A percentile compares a stretch with the other conserved stretches of the same genome.
Conservation (phyloP, 2,797 vertebrate species). For the Lutra lutra region DNA sequence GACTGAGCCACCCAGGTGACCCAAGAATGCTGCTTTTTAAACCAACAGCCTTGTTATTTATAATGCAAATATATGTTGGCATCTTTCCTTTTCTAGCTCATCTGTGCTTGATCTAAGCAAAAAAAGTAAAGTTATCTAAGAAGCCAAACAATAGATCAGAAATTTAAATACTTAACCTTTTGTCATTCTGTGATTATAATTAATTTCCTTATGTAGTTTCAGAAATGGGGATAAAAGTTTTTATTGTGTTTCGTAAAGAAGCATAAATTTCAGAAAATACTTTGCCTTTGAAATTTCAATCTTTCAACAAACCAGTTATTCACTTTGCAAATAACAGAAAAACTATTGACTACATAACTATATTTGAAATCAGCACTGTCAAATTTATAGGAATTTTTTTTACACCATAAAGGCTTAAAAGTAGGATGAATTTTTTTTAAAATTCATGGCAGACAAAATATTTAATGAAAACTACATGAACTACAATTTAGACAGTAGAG, state of each 20-base stretch:
- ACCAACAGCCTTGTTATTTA: conserved; percentile 8
- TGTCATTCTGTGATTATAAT: not conserved
- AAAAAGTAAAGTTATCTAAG: conserved; percentile 48
- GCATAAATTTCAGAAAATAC: not conserved
- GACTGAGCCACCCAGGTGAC: not conserved
- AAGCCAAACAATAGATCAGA: conserved; percentile 24
- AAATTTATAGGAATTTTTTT: not conserved
- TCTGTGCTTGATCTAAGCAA: conserved; percentile 44
- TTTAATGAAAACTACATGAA: not conserved
- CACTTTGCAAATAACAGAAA: conserved; percentile 28
- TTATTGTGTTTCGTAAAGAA: conserved; percentile 40
- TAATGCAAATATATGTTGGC: not conserved
- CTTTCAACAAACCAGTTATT: conserved; percentile 35
- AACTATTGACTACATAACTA: not conserved
- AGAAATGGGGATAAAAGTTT: not conserved
- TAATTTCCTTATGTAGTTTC: conserved; percentile 13
- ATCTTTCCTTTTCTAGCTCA: conserved; percentile 13
- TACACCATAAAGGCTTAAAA: not conserved
- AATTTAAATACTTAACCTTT: not conserved
- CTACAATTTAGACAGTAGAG: not conserved
- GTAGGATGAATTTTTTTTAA: not conserved
- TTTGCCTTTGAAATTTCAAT: conserved; percentile 33
- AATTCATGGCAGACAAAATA: conserved; percentile 7
- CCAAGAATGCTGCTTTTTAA: conserved; percentile 24
- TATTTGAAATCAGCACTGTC: conserved; percentile 27